Percentiles rank a stretch among this genome's conserved stretches.
Evolutionary conservation across 2,888 invertebrate genomes (phyloP).

Genomic region (Callyntrura sp.): DNA sequence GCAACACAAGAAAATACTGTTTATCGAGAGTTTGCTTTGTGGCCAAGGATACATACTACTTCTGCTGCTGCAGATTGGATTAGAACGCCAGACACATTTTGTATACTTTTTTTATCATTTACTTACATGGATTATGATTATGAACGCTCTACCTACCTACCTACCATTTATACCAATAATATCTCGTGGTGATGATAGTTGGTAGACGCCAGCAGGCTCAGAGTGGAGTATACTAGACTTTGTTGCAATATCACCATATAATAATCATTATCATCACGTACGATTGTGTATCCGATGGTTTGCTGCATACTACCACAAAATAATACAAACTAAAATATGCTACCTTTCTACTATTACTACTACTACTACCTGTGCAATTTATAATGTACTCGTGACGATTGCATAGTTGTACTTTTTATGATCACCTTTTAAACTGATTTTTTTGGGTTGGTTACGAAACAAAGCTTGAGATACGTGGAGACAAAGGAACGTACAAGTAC

Average conservation of each 20-base stretch:
- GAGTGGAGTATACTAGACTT: too few relatives aligned
- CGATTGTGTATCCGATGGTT: too few relatives aligned
- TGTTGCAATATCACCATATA: background rate
- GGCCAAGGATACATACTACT: conserved; percentile 9
- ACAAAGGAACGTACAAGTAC: too few relatives aligned
- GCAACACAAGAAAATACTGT: background rate
- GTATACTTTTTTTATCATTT: conserved; percentile 31
- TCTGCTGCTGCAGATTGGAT: background rate
- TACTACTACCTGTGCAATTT: background rate
- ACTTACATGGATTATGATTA: background rate
- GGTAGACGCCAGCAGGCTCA: too few relatives aligned
- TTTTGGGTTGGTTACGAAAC: too few relatives aligned
- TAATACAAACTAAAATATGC: too few relatives aligned
- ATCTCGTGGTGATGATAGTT: too few relatives aligned
- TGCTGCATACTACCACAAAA: too few relatives aligned
- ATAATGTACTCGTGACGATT: too few relatives aligned
- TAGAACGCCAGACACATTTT: background rate
- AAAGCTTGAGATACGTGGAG: too few relatives aligned
- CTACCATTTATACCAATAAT: background rate
- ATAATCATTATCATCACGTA: too few relatives aligned
- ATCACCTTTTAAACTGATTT: background rate
- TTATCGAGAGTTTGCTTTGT: background rate
- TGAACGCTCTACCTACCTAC: conserved; percentile 6
- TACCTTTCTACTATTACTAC: too few relatives aligned
- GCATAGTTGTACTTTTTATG: background rate